Percentiles rank a stretch among this genome's conserved stretches.
These are phyloP conservation scores for Cyclina sinensis DNA, from an alignment of 1,140 invertebrate genomes.

Conservation along the genomic window DNA sequence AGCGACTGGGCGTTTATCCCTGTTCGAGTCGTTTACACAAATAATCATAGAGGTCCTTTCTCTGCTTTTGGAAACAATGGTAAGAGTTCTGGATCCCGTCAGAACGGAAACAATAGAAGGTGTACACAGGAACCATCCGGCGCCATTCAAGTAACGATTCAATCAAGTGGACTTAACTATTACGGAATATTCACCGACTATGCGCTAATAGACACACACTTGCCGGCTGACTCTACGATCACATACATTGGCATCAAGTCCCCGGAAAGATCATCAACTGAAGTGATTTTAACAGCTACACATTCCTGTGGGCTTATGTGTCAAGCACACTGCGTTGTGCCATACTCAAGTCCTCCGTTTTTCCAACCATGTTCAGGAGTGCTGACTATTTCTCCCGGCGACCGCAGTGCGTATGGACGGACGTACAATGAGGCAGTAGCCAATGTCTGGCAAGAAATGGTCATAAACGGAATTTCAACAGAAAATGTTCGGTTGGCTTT, in stretches of 20 bases:
- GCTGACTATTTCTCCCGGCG: background rate
- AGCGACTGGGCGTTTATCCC: slow-evolving; percentile 26
- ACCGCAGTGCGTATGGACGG: background rate
- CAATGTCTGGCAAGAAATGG: background rate
- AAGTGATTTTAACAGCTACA: slow-evolving; percentile 22
- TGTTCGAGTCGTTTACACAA: slow-evolving; percentile 7
- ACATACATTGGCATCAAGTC: slow-evolving; percentile 15
- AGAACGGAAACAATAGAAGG: background rate
- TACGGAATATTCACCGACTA: slow-evolving; percentile 30
- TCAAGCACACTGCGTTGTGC: slow-evolving; percentile 2
- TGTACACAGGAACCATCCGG: slow-evolving; percentile 1
- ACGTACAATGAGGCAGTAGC: slow-evolving; percentile 16
- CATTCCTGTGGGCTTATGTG: slow-evolving; percentile 48
- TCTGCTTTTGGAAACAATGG: no score
- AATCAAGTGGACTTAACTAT: slow-evolving; percentile 47
- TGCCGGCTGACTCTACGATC: background rate
- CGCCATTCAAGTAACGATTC: slow-evolving; percentile 20
- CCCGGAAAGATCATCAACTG: background rate
- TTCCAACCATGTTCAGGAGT: slow-evolving; percentile 36
- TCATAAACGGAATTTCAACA: background rate
- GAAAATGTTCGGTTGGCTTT: background rate
- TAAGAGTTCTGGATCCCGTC: no score
- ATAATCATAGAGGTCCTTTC: no score
- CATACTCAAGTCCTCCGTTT: background rate
- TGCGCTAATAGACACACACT: slow-evolving; percentile 2